A percentile compares a stretch with the other conserved stretches of the same genome.
phyloP scores from a whole-genome alignment of 2,888 invertebrate species.

The Eupithecia subumbrata region DNA sequence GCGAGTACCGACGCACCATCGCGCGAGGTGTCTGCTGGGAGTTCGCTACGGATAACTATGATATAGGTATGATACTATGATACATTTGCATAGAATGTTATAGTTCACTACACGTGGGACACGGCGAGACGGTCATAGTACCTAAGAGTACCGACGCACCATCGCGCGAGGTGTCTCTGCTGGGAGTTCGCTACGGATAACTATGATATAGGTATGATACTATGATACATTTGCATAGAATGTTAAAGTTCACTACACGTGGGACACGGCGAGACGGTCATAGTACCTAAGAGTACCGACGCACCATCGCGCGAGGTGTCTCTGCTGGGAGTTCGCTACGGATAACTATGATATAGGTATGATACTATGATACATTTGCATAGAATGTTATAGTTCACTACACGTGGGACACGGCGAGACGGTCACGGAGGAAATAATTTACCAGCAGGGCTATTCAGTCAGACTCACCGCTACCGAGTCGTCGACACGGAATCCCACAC shows the following conservation, averaged over 20 bases:
- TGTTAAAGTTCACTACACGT: constrained; percentile 86
- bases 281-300: constrained; percentile 99
- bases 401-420: constrained; percentile 97
- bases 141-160: constrained; percentile 98
- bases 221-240: no score
- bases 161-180: constrained; percentile 95
- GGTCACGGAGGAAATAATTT: no score
- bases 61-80: constrained; percentile 86
- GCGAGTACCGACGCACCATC: constrained; percentile 97
- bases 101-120: constrained; percentile 96
- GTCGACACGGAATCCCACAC: no score
- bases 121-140: constrained; percentile 98
- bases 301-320: constrained; percentile 94
- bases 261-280: constrained; percentile 98
- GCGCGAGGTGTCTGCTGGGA: constrained; percentile 98
- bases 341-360: constrained; percentile 97
- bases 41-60: constrained; percentile 99
- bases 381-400: constrained; percentile 68
- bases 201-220: constrained; percentile 92
- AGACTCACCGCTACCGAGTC: no score
- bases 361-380: background rate
- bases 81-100: no score
- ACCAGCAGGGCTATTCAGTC: no score
- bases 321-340: constrained; percentile 99
- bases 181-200: constrained; percentile 99